Percentiles rank a stretch among this genome's conserved stretches.
Conservation (phyloP, 2,797 vertebrate genomes). For the Crotalus adamanteus region DNA sequence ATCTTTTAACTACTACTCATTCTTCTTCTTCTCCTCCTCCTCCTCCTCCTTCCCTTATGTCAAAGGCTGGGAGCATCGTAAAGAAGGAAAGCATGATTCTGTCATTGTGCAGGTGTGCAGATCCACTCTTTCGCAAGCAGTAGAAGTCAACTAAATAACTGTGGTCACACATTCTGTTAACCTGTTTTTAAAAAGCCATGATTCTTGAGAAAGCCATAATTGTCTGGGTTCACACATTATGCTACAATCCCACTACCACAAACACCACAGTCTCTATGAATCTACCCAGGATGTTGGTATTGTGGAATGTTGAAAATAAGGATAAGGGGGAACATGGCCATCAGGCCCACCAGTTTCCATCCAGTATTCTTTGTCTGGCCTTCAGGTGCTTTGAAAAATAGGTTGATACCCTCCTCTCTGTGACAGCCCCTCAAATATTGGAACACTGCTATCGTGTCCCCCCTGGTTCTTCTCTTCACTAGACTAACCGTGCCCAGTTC, state of each 20-base stretch:
- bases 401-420: too few species aligned
- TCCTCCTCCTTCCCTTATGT: background rate
- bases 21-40: too few species aligned
- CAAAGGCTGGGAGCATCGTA: background rate
- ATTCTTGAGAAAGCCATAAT: background rate
- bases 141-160: background rate
- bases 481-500: too few species aligned
- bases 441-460: too few species aligned
- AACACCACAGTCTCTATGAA: background rate
- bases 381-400: too few species aligned
- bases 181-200: background rate
- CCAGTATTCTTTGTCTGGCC: too few species aligned
- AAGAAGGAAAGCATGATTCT: background rate
- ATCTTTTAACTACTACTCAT: background rate
- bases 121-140: background rate
- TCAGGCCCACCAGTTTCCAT: background rate
- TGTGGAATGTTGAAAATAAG: background rate
- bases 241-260: background rate
- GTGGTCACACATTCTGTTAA: background rate
- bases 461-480: too few species aligned
- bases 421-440: too few species aligned
- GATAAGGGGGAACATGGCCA: background rate
- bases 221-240: background rate
- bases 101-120: background rate
- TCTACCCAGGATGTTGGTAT: background rate